Percentiles rank a stretch among this genome's conserved stretches.
Evolutionary conservation across 2,113 vertebrate genomes (phyloP).

Genomic region (Hippocampus mohnikei): DNA sequence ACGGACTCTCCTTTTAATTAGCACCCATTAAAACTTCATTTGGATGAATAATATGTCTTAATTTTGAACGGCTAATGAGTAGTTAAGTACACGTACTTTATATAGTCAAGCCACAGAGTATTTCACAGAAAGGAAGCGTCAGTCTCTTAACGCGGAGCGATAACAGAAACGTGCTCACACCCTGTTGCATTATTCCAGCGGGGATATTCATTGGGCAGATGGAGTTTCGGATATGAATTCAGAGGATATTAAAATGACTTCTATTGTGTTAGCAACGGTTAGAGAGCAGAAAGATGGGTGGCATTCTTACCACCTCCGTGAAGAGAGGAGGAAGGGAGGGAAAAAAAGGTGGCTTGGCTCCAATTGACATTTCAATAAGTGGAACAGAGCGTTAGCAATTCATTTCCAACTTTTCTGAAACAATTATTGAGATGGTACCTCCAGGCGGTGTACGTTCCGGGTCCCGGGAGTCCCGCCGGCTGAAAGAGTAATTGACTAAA

Average conservation of each 20-base stretch:
- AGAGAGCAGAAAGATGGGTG: slow-evolving; percentile 12
- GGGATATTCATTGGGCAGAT: not conserved
- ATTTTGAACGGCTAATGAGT: slow-evolving; percentile 74
- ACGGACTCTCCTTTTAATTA: slow-evolving; percentile 72
- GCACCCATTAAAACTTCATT: slow-evolving; percentile 72
- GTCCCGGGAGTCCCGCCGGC: slow-evolving; percentile 98
- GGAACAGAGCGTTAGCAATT: slow-evolving; percentile 97
- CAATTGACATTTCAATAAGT: slow-evolving; percentile 99
- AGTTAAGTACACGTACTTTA: slow-evolving; percentile 62
- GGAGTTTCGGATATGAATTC: slow-evolving; percentile 5
- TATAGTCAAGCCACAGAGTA: slow-evolving; percentile 9
- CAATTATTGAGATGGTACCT: slow-evolving; percentile 99
- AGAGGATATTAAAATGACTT: slow-evolving; percentile 17
- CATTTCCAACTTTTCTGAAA: slow-evolving; percentile 97
- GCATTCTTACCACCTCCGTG: slow-evolving; percentile 75
- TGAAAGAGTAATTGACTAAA: slow-evolving; percentile 99
- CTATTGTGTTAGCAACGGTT: slow-evolving; percentile 11
- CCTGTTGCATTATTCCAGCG: not conserved
- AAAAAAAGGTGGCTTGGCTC: slow-evolving; percentile 76
- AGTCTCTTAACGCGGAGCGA: not conserved
- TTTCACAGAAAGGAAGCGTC: not conserved
- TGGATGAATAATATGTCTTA: slow-evolving; percentile 72
- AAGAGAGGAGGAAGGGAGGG: slow-evolving; percentile 66
- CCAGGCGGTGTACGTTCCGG: slow-evolving; percentile 99
- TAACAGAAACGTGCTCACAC: not conserved